phyloP scores from a whole-genome alignment of 2,113 vertebrate genomes.

The Thymallus thymallus region DNA sequence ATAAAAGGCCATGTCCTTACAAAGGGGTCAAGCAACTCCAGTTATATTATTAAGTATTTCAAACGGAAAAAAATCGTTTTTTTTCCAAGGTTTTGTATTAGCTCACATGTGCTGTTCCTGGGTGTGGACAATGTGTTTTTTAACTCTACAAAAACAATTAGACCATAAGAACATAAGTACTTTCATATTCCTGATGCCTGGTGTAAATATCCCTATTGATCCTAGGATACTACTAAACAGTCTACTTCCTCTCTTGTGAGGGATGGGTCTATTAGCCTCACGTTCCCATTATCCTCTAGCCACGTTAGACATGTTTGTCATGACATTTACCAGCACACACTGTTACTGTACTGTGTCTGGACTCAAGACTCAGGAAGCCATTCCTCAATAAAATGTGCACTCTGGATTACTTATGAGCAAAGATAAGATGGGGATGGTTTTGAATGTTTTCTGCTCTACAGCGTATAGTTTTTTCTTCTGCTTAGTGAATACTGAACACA shows the following conservation, averaged over 20 bases:
- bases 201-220: neutral
- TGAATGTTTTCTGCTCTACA: neutral
- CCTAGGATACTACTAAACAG: constrained; percentile 26
- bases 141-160: too few species aligned
- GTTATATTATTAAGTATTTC: neutral
- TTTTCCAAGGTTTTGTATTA: neutral
- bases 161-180: too few species aligned
- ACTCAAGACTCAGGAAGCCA: neutral
- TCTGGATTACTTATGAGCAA: neutral
- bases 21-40: neutral
- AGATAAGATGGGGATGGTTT: neutral
- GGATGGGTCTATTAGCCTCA: constrained; percentile 39
- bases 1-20: neutral
- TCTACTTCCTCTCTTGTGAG: constrained; percentile 60
- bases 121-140: too few species aligned
- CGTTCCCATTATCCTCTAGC: constrained; percentile 51
- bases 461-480: neutral
- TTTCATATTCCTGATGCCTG: neutral
- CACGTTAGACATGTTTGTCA: constrained; percentile 28
- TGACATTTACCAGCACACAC: constrained; percentile 50
- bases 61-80: neutral
- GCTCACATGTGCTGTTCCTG: too few species aligned
- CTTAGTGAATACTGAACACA: neutral
- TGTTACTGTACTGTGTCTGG: neutral
- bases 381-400: neutral